Evolutionary conservation across 2,113 vertebrate species (phyloP).

Genomic region (Marcusenius ussheri): DNA sequence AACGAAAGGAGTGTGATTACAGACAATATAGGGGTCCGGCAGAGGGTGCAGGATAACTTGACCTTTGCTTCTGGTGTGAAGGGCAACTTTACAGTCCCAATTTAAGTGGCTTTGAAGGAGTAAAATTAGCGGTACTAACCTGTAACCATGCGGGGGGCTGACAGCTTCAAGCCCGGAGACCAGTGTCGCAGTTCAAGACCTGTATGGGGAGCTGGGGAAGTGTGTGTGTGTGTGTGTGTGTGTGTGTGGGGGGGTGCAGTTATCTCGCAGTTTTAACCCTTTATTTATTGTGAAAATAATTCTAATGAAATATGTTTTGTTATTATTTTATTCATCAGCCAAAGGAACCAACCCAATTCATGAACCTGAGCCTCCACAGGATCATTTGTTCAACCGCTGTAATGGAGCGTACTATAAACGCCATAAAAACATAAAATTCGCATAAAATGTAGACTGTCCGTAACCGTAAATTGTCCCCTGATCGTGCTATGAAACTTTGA

Average conservation of each 20-base stretch:
- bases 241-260: neutral
- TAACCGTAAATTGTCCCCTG: neutral
- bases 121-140: slow-evolving; percentile 26
- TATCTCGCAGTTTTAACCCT: neutral
- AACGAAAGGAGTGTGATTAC: neutral
- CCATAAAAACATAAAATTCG: neutral
- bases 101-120: neutral
- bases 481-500: neutral
- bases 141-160: neutral
- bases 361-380: neutral
- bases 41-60: slow-evolving; percentile 20
- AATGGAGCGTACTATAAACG: neutral
- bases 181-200: neutral
- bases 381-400: neutral
- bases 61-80: slow-evolving; percentile 27
- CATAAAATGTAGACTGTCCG: neutral
- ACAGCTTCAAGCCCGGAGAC: neutral
- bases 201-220: neutral
- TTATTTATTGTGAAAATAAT: neutral
- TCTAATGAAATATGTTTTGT: neutral
- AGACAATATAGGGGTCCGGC: neutral
- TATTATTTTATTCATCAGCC: neutral
- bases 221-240: no score
- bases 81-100: slow-evolving; percentile 18
- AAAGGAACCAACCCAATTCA: neutral